phyloP scores from a whole-genome alignment of 64 coral and sea anemone species.

The Pachyseris speciosa region DNA sequence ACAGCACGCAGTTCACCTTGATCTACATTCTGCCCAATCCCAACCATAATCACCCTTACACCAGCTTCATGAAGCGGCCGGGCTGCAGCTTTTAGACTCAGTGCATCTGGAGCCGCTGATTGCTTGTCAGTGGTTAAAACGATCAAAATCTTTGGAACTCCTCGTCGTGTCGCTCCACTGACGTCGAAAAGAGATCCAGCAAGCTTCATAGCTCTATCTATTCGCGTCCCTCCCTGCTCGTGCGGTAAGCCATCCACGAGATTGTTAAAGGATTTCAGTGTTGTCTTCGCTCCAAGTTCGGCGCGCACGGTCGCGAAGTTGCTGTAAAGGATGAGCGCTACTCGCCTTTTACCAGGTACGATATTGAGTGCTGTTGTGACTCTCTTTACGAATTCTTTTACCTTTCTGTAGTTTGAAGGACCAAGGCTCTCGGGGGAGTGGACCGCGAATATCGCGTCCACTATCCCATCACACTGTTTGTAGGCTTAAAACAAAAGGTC shows the following conservation, averaged over 20 bases:
- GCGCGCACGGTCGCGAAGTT: slow-evolving; percentile 47
- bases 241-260: slow-evolving; percentile 61
- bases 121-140: slow-evolving; percentile 81
- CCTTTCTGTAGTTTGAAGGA: slow-evolving; percentile 59
- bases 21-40: slow-evolving; percentile 63
- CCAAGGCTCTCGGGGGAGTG: slow-evolving; percentile 78
- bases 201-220: slow-evolving; percentile 83
- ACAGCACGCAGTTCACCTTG: slow-evolving; percentile 47
- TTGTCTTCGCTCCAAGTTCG: slow-evolving; percentile 56
- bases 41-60: slow-evolving; percentile 71
- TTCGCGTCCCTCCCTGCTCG: slow-evolving; percentile 69
- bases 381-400: slow-evolving; percentile 75
- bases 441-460: slow-evolving; percentile 79
- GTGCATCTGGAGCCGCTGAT: slow-evolving; percentile 48
- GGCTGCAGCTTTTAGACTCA: slow-evolving; percentile 58
- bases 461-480: slow-evolving; percentile 15
- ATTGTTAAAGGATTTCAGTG: slow-evolving; percentile 42
- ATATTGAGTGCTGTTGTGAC: slow-evolving; percentile 61
- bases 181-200: slow-evolving; percentile 67
- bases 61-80: slow-evolving; percentile 46
- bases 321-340: slow-evolving; percentile 80
- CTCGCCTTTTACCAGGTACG: slow-evolving; percentile 45
- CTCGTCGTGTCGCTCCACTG: slow-evolving; percentile 15
- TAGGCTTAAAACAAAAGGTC: neutral
- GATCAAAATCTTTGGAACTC: slow-evolving; percentile 67